Evolutionary conservation across 2,113 vertebrate genomes (phyloP).

Genomic region (Tonatia bakeri): DNA sequence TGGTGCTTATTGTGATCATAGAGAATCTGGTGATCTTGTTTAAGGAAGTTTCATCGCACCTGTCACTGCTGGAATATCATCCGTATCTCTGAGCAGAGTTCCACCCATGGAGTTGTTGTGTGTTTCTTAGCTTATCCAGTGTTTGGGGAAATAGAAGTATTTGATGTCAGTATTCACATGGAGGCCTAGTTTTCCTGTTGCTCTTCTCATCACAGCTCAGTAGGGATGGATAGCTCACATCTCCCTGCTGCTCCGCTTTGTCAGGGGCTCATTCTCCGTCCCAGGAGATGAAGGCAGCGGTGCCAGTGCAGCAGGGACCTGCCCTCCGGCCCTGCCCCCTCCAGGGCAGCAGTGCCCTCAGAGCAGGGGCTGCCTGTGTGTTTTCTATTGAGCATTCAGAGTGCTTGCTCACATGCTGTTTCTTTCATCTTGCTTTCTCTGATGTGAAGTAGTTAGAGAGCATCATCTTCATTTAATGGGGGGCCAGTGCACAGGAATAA

Average conservation of each 20-base stretch:
- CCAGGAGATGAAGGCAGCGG: neutral
- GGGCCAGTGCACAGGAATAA: neutral
- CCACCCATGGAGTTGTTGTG: neutral
- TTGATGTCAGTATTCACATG: neutral
- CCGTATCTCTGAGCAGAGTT: neutral
- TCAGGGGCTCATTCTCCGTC: neutral
- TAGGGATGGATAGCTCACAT: neutral
- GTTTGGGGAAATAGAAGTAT: neutral
- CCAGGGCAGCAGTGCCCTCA: accelerated
- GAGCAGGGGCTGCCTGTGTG: neutral
- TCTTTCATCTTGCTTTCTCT: neutral
- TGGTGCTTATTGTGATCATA: neutral
- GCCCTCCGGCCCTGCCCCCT: neutral
- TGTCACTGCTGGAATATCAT: neutral
- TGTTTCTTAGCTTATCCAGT: neutral
- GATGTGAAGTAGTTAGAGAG: neutral
- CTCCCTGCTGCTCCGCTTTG: neutral
- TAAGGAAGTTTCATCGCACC: neutral
- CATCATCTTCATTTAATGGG: neutral
- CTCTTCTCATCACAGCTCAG: neutral
- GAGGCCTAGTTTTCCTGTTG: neutral
- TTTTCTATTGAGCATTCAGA: neutral
- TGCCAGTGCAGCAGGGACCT: accelerated
- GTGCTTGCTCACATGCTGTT: neutral
- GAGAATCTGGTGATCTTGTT: neutral